These are phyloP conservation scores for Antheraea pernyi DNA, from an alignment of 1,140 invertebrate species.

Conservation along the genomic window DNA sequence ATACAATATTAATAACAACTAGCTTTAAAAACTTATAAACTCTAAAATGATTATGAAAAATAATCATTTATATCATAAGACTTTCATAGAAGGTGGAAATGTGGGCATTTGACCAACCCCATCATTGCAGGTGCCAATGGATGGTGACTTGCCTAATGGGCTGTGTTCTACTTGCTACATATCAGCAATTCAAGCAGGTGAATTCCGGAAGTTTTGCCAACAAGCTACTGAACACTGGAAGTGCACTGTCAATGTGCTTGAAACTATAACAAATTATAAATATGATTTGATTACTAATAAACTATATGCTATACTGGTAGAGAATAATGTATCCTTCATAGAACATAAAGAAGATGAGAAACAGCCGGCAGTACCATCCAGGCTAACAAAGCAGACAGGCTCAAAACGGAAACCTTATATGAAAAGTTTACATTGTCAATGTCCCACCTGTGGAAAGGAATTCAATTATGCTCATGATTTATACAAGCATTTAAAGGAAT, in stretches of 20 bases:
- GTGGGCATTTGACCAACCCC: conserved; percentile 52
- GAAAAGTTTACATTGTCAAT: conserved; percentile 31
- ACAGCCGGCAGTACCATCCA: not conserved
- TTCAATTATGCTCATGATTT: conserved; percentile 47
- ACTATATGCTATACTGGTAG: conserved; percentile 37
- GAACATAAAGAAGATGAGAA: conserved; percentile 21
- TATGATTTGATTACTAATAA: conserved; percentile 16
- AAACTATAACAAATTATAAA: conserved; percentile 30
- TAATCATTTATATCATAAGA: not conserved
- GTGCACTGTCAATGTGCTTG: conserved; percentile 33
- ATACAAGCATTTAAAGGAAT: conserved; percentile 54
- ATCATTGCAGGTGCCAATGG: conserved; percentile 60
- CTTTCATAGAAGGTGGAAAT: conserved; percentile 2
- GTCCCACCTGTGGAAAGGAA: conserved; percentile 48
- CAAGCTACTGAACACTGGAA: conserved; percentile 45
- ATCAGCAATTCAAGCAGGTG: conserved; percentile 42
- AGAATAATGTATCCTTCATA: conserved; percentile 34
- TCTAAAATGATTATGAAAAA: not conserved
- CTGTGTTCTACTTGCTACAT: conserved; percentile 47
- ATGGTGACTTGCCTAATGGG: conserved; percentile 47
- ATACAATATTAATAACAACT: not conserved
- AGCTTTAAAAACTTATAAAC: not conserved
- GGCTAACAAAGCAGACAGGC: conserved; percentile 8
- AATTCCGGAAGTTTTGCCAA: conserved; percentile 48
- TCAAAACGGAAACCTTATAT: conserved; percentile 10